A percentile compares a stretch with the other conserved stretches of the same genome.
These are phyloP conservation scores for Caenorhabditis brenneri DNA, from an alignment of 1,140 invertebrate genomes.

Conservation along the genomic window DNA sequence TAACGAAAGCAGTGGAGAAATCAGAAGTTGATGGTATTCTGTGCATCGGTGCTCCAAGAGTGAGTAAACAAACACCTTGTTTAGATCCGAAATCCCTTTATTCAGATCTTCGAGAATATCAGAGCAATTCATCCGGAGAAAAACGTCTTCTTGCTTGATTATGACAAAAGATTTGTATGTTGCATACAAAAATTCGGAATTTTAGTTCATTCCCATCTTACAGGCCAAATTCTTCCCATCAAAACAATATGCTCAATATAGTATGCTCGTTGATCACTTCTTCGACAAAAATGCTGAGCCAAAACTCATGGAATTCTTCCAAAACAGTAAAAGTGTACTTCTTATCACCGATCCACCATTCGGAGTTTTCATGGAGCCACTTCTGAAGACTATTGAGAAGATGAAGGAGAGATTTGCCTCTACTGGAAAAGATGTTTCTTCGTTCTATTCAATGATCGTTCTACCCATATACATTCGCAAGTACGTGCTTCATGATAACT, in stretches of 20 bases:
- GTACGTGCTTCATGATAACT: constrained; percentile 39
- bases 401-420: constrained; percentile 24
- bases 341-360: constrained; percentile 51
- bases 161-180: constrained; percentile 51
- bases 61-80: not conserved
- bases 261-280: constrained; percentile 53
- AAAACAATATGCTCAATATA: constrained; percentile 48
- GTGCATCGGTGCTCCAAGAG: constrained; percentile 47
- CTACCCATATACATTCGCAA: constrained; percentile 51
- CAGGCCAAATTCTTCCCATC: constrained; percentile 50
- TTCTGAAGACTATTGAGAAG: constrained; percentile 43
- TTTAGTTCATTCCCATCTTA: not conserved
- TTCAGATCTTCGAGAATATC: constrained; percentile 36
- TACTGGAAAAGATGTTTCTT: not conserved
- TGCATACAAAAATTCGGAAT: not conserved
- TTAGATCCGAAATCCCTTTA: not conserved
- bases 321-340: constrained; percentile 34
- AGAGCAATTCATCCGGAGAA: not conserved
- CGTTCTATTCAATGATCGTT: constrained; percentile 28
- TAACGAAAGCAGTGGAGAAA: not conserved
- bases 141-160: constrained; percentile 44
- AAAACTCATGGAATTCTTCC: constrained; percentile 44
- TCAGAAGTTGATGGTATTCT: constrained; percentile 44
- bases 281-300: constrained; percentile 33
- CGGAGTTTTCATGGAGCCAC: constrained; percentile 53